phyloP scores from a whole-genome alignment of 2,888 invertebrate genomes.

The Palloptera scutellata region DNA sequence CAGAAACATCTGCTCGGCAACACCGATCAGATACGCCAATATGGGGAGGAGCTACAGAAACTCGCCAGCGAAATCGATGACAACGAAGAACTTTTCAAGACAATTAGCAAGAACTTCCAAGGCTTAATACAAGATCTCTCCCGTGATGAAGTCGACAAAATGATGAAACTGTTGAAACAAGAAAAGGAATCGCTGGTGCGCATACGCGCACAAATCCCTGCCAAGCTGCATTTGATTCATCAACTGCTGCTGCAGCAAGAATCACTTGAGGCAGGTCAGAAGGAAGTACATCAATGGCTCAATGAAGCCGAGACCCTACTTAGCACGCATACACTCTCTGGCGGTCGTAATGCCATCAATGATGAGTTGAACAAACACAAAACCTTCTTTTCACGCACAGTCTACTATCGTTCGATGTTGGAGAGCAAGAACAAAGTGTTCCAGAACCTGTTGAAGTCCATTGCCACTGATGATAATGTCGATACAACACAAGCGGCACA shows the following conservation, averaged over 20 bases:
- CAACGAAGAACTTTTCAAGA: constrained; percentile 89
- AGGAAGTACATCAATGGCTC: constrained; percentile 87
- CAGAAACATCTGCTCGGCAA: constrained; percentile 76
- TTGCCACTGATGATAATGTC: constrained; percentile 77
- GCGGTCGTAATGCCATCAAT: constrained; percentile 76
- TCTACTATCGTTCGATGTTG: constrained; percentile 92
- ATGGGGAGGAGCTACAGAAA: constrained; percentile 79
- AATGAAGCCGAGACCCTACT: constrained; percentile 83
- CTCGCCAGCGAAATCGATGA: constrained; percentile 84
- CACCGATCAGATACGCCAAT: constrained; percentile 80
- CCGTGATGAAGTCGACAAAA: constrained; percentile 88
- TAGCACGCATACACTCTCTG: constrained; percentile 68
- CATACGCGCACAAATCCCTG: constrained; percentile 83
- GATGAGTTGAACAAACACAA: constrained; percentile 83
- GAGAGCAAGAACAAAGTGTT: constrained; percentile 95
- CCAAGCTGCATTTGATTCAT: constrained; percentile 82
- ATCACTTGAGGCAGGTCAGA: constrained; percentile 85
- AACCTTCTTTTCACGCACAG: constrained; percentile 84
- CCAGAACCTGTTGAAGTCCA: constrained; percentile 82
- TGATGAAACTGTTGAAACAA: constrained; percentile 87
- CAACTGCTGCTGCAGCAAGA: constrained; percentile 88
- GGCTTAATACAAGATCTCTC: constrained; percentile 87
- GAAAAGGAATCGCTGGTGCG: constrained; percentile 88
- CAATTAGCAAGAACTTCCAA: constrained; percentile 91
- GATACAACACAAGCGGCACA: constrained; percentile 76